These are phyloP conservation scores for Sogatella furcifera DNA, from an alignment of 1,140 invertebrate genomes.

Conservation along the genomic window DNA sequence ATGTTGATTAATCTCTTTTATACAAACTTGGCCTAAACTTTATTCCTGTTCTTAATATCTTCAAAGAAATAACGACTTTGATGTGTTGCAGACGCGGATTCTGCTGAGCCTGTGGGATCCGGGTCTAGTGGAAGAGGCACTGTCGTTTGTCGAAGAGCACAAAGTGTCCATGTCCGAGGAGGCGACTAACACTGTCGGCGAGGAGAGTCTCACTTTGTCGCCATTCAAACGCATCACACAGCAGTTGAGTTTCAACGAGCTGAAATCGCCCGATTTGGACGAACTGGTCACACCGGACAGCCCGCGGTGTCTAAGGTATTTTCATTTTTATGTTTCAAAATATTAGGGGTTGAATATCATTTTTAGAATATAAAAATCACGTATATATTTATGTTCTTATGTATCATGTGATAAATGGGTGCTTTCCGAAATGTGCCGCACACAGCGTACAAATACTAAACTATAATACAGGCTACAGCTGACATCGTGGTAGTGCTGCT, in stretches of 20 bases:
- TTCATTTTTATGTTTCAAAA: no score
- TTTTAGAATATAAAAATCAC: no score
- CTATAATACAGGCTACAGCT: no score
- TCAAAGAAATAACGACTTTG: background rate
- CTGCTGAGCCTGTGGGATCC: slow-evolving; percentile 74
- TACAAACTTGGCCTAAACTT: no score
- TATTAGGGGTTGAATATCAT: no score
- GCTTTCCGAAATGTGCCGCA: no score
- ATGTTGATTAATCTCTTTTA: no score
- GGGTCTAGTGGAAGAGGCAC: slow-evolving; percentile 69
- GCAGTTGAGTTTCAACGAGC: slow-evolving; percentile 54
- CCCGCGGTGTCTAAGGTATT: slow-evolving; percentile 25
- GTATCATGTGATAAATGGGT: no score
- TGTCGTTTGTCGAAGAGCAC: slow-evolving; percentile 68
- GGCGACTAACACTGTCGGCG: background rate
- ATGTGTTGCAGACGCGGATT: slow-evolving; percentile 46
- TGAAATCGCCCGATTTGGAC: slow-evolving; percentile 56
- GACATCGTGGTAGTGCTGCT: no score
- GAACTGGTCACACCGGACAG: slow-evolving; percentile 58
- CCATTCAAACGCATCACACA: slow-evolving; percentile 66
- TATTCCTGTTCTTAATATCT: background rate
- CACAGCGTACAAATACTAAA: no score
- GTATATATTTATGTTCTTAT: no score
- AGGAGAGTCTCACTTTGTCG: slow-evolving; percentile 37
- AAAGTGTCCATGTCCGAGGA: slow-evolving; percentile 25